phyloP scores from a whole-genome alignment of 2,797 vertebrate species.

The Eleutherodactylus coqui region DNA sequence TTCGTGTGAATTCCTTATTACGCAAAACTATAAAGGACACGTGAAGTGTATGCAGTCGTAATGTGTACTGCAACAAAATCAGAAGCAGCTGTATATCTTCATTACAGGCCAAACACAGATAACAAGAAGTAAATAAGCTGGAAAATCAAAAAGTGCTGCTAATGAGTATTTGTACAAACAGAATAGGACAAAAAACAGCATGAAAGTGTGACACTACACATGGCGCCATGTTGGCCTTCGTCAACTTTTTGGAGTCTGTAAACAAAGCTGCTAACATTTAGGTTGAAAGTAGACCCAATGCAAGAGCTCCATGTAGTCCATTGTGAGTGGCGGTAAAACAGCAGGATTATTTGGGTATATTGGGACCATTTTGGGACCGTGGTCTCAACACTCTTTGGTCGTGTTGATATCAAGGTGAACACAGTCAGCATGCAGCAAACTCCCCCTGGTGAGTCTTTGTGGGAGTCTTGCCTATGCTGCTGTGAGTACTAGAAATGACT shows the following conservation, averaged over 20 bases:
- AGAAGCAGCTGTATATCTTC: constrained; percentile 26
- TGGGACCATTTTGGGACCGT: background rate
- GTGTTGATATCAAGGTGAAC: background rate
- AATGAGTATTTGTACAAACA: background rate
- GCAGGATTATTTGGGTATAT: background rate
- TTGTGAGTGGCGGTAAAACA: background rate
- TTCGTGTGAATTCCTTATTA: constrained; percentile 18
- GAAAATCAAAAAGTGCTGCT: background rate
- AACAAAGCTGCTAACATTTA: background rate
- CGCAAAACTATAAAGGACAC: constrained; percentile 33
- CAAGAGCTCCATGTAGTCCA: background rate
- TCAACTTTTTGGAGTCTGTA: background rate
- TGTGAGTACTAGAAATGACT: background rate
- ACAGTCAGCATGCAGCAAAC: background rate
- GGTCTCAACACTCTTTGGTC: background rate
- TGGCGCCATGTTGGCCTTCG: background rate
- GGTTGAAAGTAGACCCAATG: background rate
- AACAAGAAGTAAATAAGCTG: constrained; percentile 1
- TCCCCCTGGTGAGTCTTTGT: background rate
- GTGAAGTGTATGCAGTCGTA: background rate
- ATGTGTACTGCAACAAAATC: constrained; percentile 14
- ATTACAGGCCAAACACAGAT: background rate
- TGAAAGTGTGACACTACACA: background rate
- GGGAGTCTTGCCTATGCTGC: background rate
- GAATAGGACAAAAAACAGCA: background rate